Base-by-base conservation (phyloP, 2,113 vertebrate species). In the Platysteira castanea region DNA sequence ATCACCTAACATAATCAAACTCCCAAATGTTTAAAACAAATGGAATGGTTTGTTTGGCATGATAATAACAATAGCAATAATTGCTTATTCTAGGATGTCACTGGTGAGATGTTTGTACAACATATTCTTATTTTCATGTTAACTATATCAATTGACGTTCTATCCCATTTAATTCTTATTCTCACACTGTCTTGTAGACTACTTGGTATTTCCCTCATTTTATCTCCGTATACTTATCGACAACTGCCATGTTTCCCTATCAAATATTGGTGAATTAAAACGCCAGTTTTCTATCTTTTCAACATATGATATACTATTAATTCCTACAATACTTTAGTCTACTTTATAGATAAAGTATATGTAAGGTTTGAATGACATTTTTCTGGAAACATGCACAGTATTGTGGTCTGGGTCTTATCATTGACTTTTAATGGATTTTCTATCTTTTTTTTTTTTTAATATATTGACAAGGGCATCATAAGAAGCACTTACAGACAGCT, bases 371-470 rank as follows among this genome's bases (percentile, higher is more conserved):
- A 79, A 70, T 39, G 0, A 18, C 2, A 12, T 69, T 61, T 82
- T 64, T 28, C 37, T 44, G 24, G 21, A 84, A 77, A 80, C 2
- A 44, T 44, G 15, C 12, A 47, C 8, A 30, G 11, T 71, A 63
- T 59, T 77, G 13, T 84, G 28, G 3, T 28, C 24, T 39, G 18
- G 1, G 6, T 63, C 17, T 84, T 69, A 50, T 16, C 1, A 35
- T 1, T 57, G 27, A 5, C 6, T 71, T 65, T 75, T 42, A 70
- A 47, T 35, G 6, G 8, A 35, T 52, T 71, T 54, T 33, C 15
- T 33, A 2, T 23, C 4, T 46, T 1, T 33, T 2, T 20, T 5
- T 14, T 6, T 13, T n/a, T n/a, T n/a, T n/a, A n/a, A n/a, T n/a
- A 11, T 18, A 16, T 56, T 65, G 10, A 14, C 7, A 23, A 78